A percentile compares a stretch with the other conserved stretches of the same genome.
Conservation (phyloP, 2,797 vertebrate genomes). For the Ambastaia sidthimunki region DNA sequence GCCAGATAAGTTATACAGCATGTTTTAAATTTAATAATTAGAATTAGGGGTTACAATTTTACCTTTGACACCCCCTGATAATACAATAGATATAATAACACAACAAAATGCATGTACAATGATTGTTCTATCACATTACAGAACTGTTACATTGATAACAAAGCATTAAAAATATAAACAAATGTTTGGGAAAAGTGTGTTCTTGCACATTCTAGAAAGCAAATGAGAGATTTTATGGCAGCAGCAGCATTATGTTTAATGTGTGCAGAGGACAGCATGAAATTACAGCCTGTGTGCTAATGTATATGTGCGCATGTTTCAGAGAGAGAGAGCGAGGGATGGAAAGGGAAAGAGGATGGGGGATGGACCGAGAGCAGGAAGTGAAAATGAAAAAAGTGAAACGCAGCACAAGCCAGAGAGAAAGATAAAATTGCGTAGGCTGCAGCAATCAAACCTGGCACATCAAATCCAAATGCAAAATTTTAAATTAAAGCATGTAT, state of each 20-base stretch:
- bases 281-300: conserved; percentile 70
- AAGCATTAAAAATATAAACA: neutral
- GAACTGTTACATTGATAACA: no score
- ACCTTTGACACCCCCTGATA: no score
- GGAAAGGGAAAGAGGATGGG: conserved; percentile 74
- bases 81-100: no score
- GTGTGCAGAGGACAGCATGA: conserved; percentile 73
- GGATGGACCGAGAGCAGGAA: conserved; percentile 73
- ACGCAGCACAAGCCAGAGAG: conserved; percentile 45
- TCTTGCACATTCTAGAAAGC: conserved; percentile 66
- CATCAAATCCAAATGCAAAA: conserved; percentile 35
- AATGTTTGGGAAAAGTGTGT: conserved; percentile 55
- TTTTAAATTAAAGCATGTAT: conserved; percentile 31
- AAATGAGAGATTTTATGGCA: conserved; percentile 68
- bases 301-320: conserved; percentile 57
- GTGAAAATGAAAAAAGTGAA: conserved; percentile 70
- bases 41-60: no score
- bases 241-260: conserved; percentile 64
- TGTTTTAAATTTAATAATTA: no score
- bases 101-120: no score
- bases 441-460: conserved; percentile 53
- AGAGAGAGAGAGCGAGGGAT: conserved; percentile 44
- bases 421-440: conserved; percentile 60
- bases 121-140: no score
- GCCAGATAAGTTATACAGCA: no score